These are phyloP conservation scores for Nomada ruficornis DNA, from an alignment of 2,888 invertebrate genomes.

Conservation along the genomic window DNA sequence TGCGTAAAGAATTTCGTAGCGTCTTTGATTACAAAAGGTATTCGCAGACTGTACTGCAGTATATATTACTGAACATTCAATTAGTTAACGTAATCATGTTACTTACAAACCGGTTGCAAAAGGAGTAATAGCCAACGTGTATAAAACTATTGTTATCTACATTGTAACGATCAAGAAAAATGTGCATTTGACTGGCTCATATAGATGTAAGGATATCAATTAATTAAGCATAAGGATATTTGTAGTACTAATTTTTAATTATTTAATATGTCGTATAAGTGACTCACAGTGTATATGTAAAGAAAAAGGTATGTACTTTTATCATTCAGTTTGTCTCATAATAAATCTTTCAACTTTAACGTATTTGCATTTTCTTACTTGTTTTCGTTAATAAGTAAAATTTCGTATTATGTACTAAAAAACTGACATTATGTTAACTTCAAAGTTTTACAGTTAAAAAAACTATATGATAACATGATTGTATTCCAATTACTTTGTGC, in stretches of 20 bases:
- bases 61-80: constrained; percentile 47
- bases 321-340: constrained; percentile 70
- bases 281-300: constrained; percentile 59
- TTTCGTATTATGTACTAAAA: background rate
- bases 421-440: too few relatives aligned
- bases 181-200: constrained; percentile 66
- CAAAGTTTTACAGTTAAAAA: too few relatives aligned
- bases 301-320: constrained; percentile 67
- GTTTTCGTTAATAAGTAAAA: background rate
- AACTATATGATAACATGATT: too few relatives aligned
- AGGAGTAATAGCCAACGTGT: constrained; percentile 71
- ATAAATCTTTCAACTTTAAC: constrained; percentile 78
- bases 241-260: constrained; percentile 69
- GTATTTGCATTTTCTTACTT: constrained; percentile 33
- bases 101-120: constrained; percentile 58
- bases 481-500: too few relatives aligned
- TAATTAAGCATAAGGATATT: constrained; percentile 57
- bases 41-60: constrained; percentile 52
- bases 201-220: constrained; percentile 68
- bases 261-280: constrained; percentile 68
- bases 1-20: constrained; percentile 55
- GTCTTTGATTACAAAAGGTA: constrained; percentile 60
- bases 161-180: constrained; percentile 60
- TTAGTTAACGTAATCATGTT: constrained; percentile 62
- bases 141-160: constrained; percentile 71